Evolutionary conservation across 1,140 invertebrate species (phyloP).

Genomic region (Brachionus koreanus): DNA sequence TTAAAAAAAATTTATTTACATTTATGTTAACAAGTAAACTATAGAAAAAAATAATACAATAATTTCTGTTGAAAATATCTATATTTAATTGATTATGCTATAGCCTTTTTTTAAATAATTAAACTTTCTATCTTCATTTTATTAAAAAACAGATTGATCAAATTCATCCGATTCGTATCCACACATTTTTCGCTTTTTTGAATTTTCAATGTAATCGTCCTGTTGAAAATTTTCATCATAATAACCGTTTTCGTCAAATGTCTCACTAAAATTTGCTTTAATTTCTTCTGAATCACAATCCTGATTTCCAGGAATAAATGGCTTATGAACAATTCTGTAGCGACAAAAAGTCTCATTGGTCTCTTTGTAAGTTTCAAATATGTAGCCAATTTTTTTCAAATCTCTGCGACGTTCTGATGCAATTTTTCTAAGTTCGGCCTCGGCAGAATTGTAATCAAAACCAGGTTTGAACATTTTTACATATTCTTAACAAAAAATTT

Average conservation of each 20-base stretch:
- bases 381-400: slow-evolving; percentile 7
- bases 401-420: slow-evolving; percentile 4
- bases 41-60: too few relatives aligned
- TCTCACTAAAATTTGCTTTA: background rate
- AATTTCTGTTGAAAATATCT: too few relatives aligned
- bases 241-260: background rate
- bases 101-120: too few relatives aligned
- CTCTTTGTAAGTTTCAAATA: slow-evolving; percentile 25
- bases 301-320: background rate
- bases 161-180: background rate
- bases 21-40: too few relatives aligned
- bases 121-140: too few relatives aligned
- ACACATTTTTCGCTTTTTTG: background rate
- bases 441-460: background rate
- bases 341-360: slow-evolving; percentile 9
- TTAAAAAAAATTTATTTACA: too few relatives aligned
- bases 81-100: too few relatives aligned
- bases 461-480: slow-evolving; percentile 4
- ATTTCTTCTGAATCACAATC: background rate
- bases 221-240: slow-evolving; percentile 1
- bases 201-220: background rate
- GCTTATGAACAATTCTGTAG: background rate
- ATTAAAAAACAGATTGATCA: too few relatives aligned
- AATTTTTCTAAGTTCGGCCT: slow-evolving; percentile 1
- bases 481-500: background rate